A percentile compares a stretch with the other conserved stretches of the same genome.
Evolutionary conservation across 2,113 vertebrate species (phyloP).

Genomic region (Haemorhous mexicanus): DNA sequence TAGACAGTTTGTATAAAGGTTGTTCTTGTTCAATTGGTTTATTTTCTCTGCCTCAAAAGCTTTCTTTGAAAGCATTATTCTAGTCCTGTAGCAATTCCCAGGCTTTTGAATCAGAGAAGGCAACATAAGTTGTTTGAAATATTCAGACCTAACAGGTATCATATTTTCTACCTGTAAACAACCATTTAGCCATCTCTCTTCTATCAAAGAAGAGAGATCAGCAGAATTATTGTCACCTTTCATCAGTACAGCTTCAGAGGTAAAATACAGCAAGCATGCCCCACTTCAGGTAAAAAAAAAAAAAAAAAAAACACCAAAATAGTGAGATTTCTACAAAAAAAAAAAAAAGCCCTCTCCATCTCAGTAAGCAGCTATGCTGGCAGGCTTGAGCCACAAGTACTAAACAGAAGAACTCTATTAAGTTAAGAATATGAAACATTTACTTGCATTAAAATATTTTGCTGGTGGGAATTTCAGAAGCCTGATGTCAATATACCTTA

Average conservation of each 20-base stretch:
- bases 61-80: not conserved
- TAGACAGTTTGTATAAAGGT: not conserved
- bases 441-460: not conserved
- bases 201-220: not conserved
- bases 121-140: not conserved
- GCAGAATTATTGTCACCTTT: not conserved
- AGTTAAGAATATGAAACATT: not conserved
- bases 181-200: not conserved
- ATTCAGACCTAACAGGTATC: not conserved
- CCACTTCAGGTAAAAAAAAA: not conserved
- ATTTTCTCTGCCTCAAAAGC: not conserved
- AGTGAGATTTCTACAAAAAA: not conserved
- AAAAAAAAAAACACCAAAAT: not conserved
- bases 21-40: not conserved
- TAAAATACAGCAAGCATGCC: not conserved
- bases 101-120: not conserved
- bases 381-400: not conserved
- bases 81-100: not conserved
- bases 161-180: not conserved
- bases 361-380: not conserved
- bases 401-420: not conserved
- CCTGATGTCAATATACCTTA: constrained; percentile 65
- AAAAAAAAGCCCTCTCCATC: not conserved
- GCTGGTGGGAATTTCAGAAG: constrained; percentile 23
- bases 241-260: not conserved